phyloP scores from a whole-genome alignment of 2,888 invertebrate genomes.

The Hirtodrosophila duncani region DNA sequence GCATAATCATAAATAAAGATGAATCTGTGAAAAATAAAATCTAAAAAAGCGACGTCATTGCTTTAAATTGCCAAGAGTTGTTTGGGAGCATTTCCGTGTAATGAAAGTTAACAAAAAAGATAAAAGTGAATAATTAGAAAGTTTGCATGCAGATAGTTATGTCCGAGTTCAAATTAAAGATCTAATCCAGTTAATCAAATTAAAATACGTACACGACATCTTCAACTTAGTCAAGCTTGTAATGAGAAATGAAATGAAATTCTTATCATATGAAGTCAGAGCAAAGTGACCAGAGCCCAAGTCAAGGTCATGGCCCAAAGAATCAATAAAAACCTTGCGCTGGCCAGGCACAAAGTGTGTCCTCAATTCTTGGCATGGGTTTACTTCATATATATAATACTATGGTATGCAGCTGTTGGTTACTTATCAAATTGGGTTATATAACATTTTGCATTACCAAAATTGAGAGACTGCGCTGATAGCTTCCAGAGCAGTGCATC shows the following conservation, averaged over 20 bases:
- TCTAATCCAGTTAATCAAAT: too few species aligned
- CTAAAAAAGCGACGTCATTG: conserved; percentile 3
- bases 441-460: conserved; percentile 46
- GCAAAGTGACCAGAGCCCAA: conserved; percentile 7
- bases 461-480: conserved; percentile 55
- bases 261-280: conserved; percentile 6
- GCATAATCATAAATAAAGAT: conserved; percentile 13
- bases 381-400: background rate
- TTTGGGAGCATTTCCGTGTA: background rate
- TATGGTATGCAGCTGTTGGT: too few species aligned
- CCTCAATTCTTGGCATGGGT: conserved; percentile 17
- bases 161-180: too few species aligned
- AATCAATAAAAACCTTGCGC: conserved; percentile 52
- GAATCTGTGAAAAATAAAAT: conserved; percentile 2
- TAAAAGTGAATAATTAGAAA: too few species aligned
- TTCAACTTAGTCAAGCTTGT: background rate
- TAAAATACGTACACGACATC: too few species aligned
- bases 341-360: conserved; percentile 12
- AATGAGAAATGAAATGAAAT: too few species aligned
- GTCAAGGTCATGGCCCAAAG: conserved; percentile 43
- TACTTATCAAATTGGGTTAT: too few species aligned
- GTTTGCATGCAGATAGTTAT: too few species aligned
- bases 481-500: conserved; percentile 66
- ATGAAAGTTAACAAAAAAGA: background rate
- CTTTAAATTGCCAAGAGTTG: conserved; percentile 2